Evolutionary conservation across 2,797 vertebrate genomes (phyloP).

Genomic region (Balearica regulorum): DNA sequence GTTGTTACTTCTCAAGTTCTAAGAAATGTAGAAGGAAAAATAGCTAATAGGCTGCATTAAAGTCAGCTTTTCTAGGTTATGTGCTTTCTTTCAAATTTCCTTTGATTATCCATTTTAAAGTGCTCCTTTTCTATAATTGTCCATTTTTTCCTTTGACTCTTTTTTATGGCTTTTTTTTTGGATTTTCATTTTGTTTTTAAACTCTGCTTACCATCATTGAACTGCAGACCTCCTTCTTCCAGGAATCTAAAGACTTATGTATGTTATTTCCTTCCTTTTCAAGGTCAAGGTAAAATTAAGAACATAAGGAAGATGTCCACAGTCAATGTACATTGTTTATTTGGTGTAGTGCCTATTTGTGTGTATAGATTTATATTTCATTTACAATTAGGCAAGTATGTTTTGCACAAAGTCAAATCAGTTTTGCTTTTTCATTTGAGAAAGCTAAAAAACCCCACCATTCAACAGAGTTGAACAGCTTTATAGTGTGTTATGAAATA

Average conservation of each 20-base stretch:
- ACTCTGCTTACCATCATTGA: background rate
- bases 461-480: slow-evolving; percentile 22
- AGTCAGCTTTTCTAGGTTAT: background rate
- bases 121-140: background rate
- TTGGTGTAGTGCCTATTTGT: background rate
- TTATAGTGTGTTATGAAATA: slow-evolving; percentile 20
- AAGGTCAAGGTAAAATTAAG: background rate
- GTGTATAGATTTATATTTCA: background rate
- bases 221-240: background rate
- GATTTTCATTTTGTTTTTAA: background rate
- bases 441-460: background rate
- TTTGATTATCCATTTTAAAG: background rate
- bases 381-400: background rate
- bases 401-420: background rate
- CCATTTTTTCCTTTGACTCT: background rate
- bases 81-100: background rate
- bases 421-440: slow-evolving; percentile 16
- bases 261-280: background rate
- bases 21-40: background rate
- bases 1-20: background rate
- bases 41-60: background rate
- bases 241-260: background rate
- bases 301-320: background rate
- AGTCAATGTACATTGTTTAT: background rate
- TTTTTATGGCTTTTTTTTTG: background rate